phyloP scores from a whole-genome alignment of 2,113 vertebrate genomes.

The Cryptotis parvus region DNA sequence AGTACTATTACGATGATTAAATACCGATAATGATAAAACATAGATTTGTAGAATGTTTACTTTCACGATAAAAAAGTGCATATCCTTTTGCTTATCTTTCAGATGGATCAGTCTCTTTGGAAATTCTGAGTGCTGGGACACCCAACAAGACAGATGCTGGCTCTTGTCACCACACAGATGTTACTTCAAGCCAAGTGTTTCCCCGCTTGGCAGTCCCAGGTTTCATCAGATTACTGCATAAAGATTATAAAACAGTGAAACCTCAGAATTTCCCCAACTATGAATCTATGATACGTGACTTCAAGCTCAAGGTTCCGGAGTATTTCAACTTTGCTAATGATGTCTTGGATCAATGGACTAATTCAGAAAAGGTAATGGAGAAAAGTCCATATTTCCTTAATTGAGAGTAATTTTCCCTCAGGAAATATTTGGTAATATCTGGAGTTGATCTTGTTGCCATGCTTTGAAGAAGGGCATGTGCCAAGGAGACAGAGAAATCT shows the following conservation, averaged over 20 bases:
- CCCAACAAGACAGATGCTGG: conserved; percentile 7
- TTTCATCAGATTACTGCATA: conserved; percentile 68
- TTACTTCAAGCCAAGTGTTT: conserved; percentile 50
- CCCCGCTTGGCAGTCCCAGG: not conserved
- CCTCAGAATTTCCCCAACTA: conserved; percentile 89
- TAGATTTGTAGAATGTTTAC: not conserved
- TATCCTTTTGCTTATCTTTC: conserved; percentile 64
- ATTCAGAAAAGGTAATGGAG: conserved; percentile 87
- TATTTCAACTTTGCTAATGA: conserved; percentile 92
- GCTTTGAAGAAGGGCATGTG: not conserved
- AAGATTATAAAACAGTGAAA: not conserved
- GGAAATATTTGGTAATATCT: not conserved
- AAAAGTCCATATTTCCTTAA: conserved; percentile 22
- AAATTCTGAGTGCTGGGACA: conserved; percentile 32
- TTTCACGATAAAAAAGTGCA: not conserved
- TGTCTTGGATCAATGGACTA: conserved; percentile 90
- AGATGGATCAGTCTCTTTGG: conserved; percentile 34
- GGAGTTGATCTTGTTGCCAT: not conserved
- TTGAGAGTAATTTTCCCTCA: not conserved
- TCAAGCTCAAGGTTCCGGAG: conserved; percentile 86
- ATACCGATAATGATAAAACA: too few species aligned
- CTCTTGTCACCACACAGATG: conserved; percentile 53
- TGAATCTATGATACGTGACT: conserved; percentile 83
- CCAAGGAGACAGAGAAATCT: not conserved
- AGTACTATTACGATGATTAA: too few species aligned